These are phyloP conservation scores for Hipparchia sbordonii DNA, from an alignment of 2,888 invertebrate species.

Conservation along the genomic window DNA sequence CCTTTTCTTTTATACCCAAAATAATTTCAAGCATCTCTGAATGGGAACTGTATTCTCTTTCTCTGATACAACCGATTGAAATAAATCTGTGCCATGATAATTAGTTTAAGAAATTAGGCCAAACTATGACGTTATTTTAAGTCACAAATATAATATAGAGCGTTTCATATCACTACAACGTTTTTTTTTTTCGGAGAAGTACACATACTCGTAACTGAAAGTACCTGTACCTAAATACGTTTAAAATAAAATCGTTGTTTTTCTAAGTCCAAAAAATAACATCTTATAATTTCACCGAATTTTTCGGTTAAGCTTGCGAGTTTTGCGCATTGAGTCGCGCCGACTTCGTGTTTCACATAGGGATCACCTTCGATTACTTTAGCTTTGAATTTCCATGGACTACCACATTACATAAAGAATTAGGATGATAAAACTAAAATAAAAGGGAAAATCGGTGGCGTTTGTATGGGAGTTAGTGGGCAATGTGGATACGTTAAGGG, in stretches of 20 bases:
- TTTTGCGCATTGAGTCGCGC: slow-evolving; percentile 79
- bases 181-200: not conserved
- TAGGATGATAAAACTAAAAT: slow-evolving; percentile 8
- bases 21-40: not conserved
- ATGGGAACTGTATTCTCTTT: not conserved
- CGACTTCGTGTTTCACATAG: slow-evolving; percentile 59
- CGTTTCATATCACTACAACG: not conserved
- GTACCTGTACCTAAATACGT: not conserved
- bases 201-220: not conserved
- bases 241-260: not conserved
- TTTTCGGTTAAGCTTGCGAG: slow-evolving; percentile 50
- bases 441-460: slow-evolving; percentile 19
- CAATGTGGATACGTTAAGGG: slow-evolving; percentile 48
- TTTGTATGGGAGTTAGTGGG: slow-evolving; percentile 32
- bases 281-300: slow-evolving; percentile 32
- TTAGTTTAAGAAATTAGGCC: slow-evolving; percentile 43
- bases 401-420: slow-evolving; percentile 18
- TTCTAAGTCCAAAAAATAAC: slow-evolving; percentile 5
- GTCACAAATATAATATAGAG: slow-evolving; percentile 14
- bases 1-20: not conserved
- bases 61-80: slow-evolving; percentile 25
- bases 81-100: slow-evolving; percentile 40
- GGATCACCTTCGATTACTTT: slow-evolving; percentile 53
- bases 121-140: slow-evolving; percentile 37
- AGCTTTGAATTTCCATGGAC: slow-evolving; percentile 18